These are phyloP conservation scores for Poecilus cupreus DNA, from an alignment of 2,888 invertebrate species.

Conservation along the genomic window DNA sequence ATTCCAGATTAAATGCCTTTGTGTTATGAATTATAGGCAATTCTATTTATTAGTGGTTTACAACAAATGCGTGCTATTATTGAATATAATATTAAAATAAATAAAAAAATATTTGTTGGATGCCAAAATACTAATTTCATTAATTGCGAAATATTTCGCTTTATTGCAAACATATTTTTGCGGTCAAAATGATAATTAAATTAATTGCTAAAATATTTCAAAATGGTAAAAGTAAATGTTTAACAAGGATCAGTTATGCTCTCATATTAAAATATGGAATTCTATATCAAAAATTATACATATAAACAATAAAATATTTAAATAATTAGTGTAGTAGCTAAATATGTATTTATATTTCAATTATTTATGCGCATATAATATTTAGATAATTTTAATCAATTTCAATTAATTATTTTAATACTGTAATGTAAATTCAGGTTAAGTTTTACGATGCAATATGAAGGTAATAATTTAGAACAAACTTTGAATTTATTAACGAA, in stretches of 20 bases:
- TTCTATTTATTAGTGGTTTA: no score
- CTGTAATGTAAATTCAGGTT: no score
- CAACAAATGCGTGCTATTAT: no score
- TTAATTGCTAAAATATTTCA: conserved; percentile 3
- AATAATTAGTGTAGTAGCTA: neutral
- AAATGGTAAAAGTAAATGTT: neutral
- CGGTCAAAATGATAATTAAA: neutral
- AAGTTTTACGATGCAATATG: no score
- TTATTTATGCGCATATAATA: neutral
- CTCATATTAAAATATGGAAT: neutral
- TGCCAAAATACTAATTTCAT: neutral
- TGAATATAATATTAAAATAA: no score
- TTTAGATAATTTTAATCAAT: neutral
- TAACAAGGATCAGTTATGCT: neutral
- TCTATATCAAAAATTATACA: neutral
- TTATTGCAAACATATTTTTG: neutral
- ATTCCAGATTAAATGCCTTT: neutral
- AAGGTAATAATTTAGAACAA: no score
- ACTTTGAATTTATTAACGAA: neutral
- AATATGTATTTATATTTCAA: neutral
- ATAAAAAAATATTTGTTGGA: no score
- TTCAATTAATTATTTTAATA: neutral
- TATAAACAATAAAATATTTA: neutral
- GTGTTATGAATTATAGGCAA: no score
- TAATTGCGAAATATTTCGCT: neutral